phyloP scores from a whole-genome alignment of 1,140 invertebrate species.

The Saccostrea cuccullata region DNA sequence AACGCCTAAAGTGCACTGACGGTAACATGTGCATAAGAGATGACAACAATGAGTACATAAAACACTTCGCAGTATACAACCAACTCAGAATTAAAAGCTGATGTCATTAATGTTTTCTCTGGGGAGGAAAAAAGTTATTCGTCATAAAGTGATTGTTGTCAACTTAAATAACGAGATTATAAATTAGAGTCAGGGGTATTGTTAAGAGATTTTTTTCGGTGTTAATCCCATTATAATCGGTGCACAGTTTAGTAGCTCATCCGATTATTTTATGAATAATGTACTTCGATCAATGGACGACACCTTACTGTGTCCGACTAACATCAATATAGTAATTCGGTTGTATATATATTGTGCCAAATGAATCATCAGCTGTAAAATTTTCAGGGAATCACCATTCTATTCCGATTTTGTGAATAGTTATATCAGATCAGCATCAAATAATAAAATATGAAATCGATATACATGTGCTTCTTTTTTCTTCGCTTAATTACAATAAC shows the following conservation, averaged over 20 bases:
- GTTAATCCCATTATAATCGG: background rate
- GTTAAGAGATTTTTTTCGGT: background rate
- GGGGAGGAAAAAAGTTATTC: background rate
- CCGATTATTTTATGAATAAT: background rate
- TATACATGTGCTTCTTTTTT: too few relatives aligned
- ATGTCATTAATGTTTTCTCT: background rate
- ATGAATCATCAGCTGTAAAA: background rate
- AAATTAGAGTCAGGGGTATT: background rate
- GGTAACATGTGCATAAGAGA: too few relatives aligned
- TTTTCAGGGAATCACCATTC: too few relatives aligned
- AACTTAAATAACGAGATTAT: background rate
- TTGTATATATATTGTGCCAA: background rate
- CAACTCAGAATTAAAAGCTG: background rate
- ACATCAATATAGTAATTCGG: too few relatives aligned
- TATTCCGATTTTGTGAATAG: too few relatives aligned
- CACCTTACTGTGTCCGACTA: background rate
- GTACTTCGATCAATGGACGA: background rate
- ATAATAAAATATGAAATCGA: too few relatives aligned
- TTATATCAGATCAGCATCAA: too few relatives aligned
- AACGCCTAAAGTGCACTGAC: too few relatives aligned
- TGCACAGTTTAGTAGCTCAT: background rate
- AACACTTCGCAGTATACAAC: background rate
- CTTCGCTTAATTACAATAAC: too few relatives aligned
- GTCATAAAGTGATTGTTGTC: background rate
- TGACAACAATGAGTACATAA: too few relatives aligned